A percentile compares a stretch with the other conserved stretches of the same genome.
phyloP scores from a whole-genome alignment of 2,797 vertebrate genomes.

The Sebastes baramenuke region DNA sequence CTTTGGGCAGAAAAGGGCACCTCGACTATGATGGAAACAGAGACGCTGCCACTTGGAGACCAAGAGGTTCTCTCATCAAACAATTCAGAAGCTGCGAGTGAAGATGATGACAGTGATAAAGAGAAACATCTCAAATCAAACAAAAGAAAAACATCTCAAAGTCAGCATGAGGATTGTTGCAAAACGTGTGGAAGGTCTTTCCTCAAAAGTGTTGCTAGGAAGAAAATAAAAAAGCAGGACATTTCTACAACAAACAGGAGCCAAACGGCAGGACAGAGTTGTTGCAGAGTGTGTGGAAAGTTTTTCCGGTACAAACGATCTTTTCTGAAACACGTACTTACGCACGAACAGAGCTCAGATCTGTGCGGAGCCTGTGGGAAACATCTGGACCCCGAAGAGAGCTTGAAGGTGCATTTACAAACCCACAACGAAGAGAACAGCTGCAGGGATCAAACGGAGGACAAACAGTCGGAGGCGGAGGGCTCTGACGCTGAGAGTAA shows the following conservation, averaged over 20 bases:
- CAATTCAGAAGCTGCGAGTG: neutral
- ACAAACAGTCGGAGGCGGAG: neutral
- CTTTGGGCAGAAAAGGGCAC: neutral
- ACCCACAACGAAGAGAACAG: slow-evolving; percentile 22
- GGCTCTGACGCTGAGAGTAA: neutral
- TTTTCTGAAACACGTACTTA: slow-evolving; percentile 49
- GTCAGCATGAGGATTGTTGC: neutral
- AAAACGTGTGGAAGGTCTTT: slow-evolving; percentile 9
- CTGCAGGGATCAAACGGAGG: neutral
- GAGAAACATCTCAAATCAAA: neutral
- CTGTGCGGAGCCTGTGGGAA: slow-evolving; percentile 46
- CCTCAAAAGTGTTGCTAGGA: neutral
- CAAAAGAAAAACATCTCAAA: neutral
- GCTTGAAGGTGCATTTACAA: slow-evolving; percentile 27
- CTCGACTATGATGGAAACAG: neutral
- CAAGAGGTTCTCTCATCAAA: neutral
- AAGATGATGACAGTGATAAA: neutral
- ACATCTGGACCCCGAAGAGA: neutral
- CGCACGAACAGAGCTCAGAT: slow-evolving; percentile 18
- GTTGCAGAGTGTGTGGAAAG: slow-evolving; percentile 48
- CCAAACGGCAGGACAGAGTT: neutral
- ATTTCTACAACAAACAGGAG: neutral
- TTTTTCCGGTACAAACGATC: slow-evolving; percentile 30
- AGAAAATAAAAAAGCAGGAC: neutral
- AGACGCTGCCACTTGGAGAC: neutral